phyloP scores from a whole-genome alignment of 2,888 invertebrate species.

The Leptopilina drosophilae region DNA sequence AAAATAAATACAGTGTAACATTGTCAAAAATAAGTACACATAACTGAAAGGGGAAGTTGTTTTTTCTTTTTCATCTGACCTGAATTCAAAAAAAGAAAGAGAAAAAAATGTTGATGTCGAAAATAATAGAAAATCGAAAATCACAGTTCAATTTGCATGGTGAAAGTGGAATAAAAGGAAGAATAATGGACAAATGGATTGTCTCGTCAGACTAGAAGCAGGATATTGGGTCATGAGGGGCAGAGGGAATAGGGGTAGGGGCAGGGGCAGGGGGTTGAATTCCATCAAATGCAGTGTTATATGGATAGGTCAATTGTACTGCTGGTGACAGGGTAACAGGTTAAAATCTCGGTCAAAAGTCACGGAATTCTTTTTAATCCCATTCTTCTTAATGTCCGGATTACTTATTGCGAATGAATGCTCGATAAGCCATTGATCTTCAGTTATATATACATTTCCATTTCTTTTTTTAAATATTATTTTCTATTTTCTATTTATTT shows the following conservation, averaged over 20 bases:
- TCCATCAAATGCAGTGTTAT: slow-evolving; percentile 39
- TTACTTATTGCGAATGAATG: slow-evolving; percentile 7
- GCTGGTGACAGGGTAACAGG: slow-evolving; percentile 10
- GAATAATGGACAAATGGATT: slow-evolving; percentile 47
- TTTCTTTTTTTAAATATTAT: not conserved
- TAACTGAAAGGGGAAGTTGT: not conserved
- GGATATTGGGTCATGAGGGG: slow-evolving; percentile 47
- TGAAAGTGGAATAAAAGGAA: slow-evolving; percentile 19
- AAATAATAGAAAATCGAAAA: slow-evolving; percentile 27
- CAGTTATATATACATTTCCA: not conserved
- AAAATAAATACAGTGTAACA: not conserved
- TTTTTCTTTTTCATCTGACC: not conserved
- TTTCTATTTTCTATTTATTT: no score
- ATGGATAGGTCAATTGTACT: slow-evolving; percentile 27
- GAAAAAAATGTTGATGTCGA: not conserved
- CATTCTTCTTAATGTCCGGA: slow-evolving; percentile 4
- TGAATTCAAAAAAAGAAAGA: not conserved
- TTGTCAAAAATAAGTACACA: not conserved
- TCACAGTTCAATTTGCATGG: slow-evolving; percentile 29
- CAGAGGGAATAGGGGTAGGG: no score
- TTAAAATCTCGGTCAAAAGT: slow-evolving; percentile 25
- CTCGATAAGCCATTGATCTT: slow-evolving; percentile 27
- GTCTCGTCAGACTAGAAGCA: slow-evolving; percentile 38
- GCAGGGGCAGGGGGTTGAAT: slow-evolving; percentile 27
- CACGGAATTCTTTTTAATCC: slow-evolving; percentile 21